Percentiles rank a stretch among this genome's conserved stretches.
Evolutionary conservation across 1,140 invertebrate genomes (phyloP).

Genomic region (Chironomus tepperi): DNA sequence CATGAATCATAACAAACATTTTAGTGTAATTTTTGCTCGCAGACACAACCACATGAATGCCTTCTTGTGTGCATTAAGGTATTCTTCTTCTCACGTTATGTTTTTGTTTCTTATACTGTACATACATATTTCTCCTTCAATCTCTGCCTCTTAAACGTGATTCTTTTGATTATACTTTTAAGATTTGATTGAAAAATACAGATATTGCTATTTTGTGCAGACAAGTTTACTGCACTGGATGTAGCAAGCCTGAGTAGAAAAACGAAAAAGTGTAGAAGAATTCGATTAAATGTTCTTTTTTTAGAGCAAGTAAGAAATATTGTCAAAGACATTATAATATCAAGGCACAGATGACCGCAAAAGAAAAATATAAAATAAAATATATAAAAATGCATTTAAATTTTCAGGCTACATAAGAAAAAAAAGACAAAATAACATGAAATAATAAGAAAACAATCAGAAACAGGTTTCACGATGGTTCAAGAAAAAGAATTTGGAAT

Average conservation of each 20-base stretch:
- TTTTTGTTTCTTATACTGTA: not conserved
- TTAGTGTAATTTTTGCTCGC: too few species aligned
- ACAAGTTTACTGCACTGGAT: too few species aligned
- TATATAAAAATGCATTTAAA: slow-evolving; percentile 5
- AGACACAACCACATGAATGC: too few species aligned
- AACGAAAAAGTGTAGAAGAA: too few species aligned
- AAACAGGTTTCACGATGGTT: not conserved
- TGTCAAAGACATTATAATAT: too few species aligned
- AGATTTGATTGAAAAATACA: slow-evolving; percentile 5
- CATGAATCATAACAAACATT: too few species aligned
- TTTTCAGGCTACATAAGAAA: not conserved
- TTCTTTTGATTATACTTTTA: slow-evolving; percentile 1
- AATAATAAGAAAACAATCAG: not conserved
- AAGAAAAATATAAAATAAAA: not conserved
- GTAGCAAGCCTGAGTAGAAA: too few species aligned
- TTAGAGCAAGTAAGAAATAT: too few species aligned
- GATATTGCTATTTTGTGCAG: not conserved
- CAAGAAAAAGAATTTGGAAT: too few species aligned
- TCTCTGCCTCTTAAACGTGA: slow-evolving; percentile 5
- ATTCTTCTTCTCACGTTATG: slow-evolving; percentile 12
- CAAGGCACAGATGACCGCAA: not conserved
- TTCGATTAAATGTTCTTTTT: too few species aligned
- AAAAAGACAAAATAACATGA: not conserved
- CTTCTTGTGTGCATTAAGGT: not conserved
- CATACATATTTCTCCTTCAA: not conserved